Conservation (phyloP, 2,888 invertebrate genomes). For the Hymenopus coronatus region DNA sequence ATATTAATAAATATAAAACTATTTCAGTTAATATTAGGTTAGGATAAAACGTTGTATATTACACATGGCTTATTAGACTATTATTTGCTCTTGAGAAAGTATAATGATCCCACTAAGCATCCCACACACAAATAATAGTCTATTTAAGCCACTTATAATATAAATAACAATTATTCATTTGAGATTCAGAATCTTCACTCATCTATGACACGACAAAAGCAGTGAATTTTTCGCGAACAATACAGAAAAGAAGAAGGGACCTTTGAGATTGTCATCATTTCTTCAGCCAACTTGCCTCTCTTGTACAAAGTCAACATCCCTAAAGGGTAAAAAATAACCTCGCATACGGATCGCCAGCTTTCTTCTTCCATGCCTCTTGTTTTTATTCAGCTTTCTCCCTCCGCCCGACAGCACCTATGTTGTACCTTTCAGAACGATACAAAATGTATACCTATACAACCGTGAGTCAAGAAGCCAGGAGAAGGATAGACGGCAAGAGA, state of each 20-base stretch:
- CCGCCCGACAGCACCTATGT: not conserved
- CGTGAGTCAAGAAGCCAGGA: not conserved
- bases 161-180: no score
- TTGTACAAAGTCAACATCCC: slow-evolving; percentile 26
- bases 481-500: not conserved
- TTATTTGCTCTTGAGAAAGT: no score
- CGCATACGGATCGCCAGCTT: not conserved
- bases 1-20: no score
- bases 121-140: no score
- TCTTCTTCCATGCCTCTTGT: not conserved
- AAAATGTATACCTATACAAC: not conserved
- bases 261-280: slow-evolving; percentile 1
- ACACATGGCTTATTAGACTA: no score
- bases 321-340: slow-evolving; percentile 21
- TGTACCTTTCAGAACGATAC: not conserved
- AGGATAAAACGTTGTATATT: no score
- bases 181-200: no score
- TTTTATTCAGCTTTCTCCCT: not conserved
- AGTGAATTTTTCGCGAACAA: not conserved
- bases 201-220: no score
- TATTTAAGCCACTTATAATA: no score
- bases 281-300: slow-evolving; percentile 2
- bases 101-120: no score
- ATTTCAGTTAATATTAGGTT: no score
- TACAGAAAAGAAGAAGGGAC: slow-evolving; percentile 10